Base-by-base conservation (phyloP, 2,797 vertebrate genomes). In the Melanotaenia boesemani region DNA sequence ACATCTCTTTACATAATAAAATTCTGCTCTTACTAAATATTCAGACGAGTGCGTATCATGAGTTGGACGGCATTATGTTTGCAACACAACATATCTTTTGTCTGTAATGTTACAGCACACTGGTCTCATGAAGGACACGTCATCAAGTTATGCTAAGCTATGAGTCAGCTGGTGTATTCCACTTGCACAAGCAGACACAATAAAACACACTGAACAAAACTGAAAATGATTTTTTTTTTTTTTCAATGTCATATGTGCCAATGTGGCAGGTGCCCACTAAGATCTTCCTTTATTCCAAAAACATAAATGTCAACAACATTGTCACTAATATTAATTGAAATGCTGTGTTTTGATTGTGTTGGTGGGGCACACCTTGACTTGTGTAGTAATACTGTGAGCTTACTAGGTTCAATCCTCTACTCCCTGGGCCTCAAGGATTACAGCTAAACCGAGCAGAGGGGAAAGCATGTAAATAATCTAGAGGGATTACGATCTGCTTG, bases 391-490 rank as follows among this genome's bases (percentile, higher is more conserved):
- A 64, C 74, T 70, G 70, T 46, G 58, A 83, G 63, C 74, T 92
- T 77, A 68, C 20, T 46, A 86, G 74, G 66, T 79, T 74, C 86
- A 91, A 93, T 89, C 90, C 89, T 79, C 84, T 80, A 70, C 79
- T 90, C 80, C 63, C 76, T 62, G 84, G 85, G 79, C 83, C 80
- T 83, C 78, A 80, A 89, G 90, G 92, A 94, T 94, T 94, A 94
- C 37, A 83, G 87, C 73, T 92, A 89, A 92, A 83, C 83, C 1
- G 75, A 86, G 84, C 88, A 68, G 83, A 84, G 84, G 39, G 82
- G 80, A 86, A 89, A 87, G 91, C 91, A 93, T 93, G 92, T 89
- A 92, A 92, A 89, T 88, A 93, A 94, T 93, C 88, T 92, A 75
- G 76, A 55, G 80, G 87, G 90, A 93, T 91, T 93, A 92, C 80